Evolutionary conservation across 2,113 vertebrate genomes (phyloP), one percentile per base, ranked within the genome.

Genomic region (Proteles cristata): DNA sequence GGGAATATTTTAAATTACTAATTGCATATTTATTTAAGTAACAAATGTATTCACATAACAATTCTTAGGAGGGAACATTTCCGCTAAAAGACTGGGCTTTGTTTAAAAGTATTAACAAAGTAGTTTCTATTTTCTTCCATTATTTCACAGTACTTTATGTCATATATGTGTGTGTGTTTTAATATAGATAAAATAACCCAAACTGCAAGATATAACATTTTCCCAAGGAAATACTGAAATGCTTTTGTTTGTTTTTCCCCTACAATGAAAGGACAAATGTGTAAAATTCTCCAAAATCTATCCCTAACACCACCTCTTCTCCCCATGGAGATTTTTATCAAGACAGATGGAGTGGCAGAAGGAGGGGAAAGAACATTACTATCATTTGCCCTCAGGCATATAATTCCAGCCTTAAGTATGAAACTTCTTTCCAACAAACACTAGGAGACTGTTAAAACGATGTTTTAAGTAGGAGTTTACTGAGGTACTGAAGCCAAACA

Each of bases 261-360:
- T 68, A 55, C 28, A 87, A 94, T 92, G 50, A 95, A 93, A 89
- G 45, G 8, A 95, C 43, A 55, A 90, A 85, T 43, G 16, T 88
- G 28, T 84, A 87, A 88, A 92, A 89, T 80, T 93, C 74, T 45
- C n/a, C 53, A 55, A 95, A 97, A 93, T 69, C 66, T 0, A 94
- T 11, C 19, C 90, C 65, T 69, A 79, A 88, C 12, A 92, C 5
- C 28, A 90, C 15, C 50, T 94, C n/a, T 85, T 91, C 66, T 88
- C 48, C 53, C 50, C 28, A 71, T 16, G 63, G 35, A 82, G 76
- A 96, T 65, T 96, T 91, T 88, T 87, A 83, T 55, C 55, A 39
- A 96, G 39, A 74, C 63, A 96, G 79, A 96, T 76, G 58, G 63
- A 95, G 26, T 87, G 35, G 55, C 87, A 95, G 79, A 97, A 93